phyloP scores from a whole-genome alignment of 2,113 vertebrate species.

The Poeciliopsis turrubarensis region DNA sequence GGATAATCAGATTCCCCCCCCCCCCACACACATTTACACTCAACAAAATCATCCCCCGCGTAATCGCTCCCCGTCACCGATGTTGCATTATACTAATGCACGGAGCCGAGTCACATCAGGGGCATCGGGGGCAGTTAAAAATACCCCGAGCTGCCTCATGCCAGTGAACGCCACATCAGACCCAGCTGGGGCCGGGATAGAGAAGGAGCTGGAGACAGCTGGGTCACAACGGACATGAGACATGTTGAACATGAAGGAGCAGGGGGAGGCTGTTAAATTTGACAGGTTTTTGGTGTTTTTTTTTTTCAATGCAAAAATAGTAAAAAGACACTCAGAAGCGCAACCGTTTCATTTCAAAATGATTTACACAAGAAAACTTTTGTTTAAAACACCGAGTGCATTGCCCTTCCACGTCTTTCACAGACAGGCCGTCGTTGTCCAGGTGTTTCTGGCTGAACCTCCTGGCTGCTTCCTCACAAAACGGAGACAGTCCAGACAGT shows the following conservation, averaged over 20 bases:
- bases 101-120: constrained; percentile 24
- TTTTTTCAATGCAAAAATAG: too few relatives aligned
- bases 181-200: neutral
- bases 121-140: constrained; percentile 59
- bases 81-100: constrained; percentile 65
- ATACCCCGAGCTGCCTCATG: constrained; percentile 30
- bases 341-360: neutral
- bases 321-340: too few relatives aligned
- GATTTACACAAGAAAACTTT: neutral
- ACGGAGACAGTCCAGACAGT: too few relatives aligned
- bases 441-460: neutral
- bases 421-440: neutral
- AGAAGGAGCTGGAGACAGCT: neutral
- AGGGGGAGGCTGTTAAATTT: too few relatives aligned
- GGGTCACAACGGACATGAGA: too few relatives aligned
- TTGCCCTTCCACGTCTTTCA: too few relatives aligned
- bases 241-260: neutral
- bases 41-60: constrained; percentile 73
- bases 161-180: constrained; percentile 17
- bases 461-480: too few relatives aligned
- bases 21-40: constrained; percentile 71
- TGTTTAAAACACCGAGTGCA: neutral
- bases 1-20: constrained; percentile 79
- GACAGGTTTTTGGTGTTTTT: too few relatives aligned
- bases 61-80: constrained; percentile 65